Percentiles rank a stretch among this genome's conserved stretches.
phyloP scores from a whole-genome alignment of 92 coral and sea anemone genomes.

The Heteractis magnifica region DNA sequence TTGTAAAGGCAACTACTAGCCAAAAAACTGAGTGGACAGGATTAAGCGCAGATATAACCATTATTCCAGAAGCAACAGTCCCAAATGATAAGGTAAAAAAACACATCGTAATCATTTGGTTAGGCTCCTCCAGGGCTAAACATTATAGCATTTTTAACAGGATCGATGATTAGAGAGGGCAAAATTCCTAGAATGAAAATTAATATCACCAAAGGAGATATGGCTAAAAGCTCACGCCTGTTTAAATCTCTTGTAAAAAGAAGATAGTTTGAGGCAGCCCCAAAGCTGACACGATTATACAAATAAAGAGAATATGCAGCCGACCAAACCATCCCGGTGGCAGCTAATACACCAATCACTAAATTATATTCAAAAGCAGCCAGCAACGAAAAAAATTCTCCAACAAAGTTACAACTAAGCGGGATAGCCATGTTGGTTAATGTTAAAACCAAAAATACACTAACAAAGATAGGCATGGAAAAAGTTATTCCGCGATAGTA shows the following conservation, averaged over 20 bases:
- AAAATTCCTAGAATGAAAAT: slow-evolving; percentile 54
- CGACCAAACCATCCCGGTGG: slow-evolving; percentile 69
- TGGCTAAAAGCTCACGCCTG: slow-evolving; percentile 63
- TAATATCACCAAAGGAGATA: slow-evolving; percentile 54
- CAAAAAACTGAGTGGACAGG: slow-evolving; percentile 83
- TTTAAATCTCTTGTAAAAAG: slow-evolving; percentile 74
- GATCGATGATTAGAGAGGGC: slow-evolving; percentile 66
- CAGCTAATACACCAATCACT: slow-evolving; percentile 63
- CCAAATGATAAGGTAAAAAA: slow-evolving; percentile 60
- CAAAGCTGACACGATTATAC: slow-evolving; percentile 77
- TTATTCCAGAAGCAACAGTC: slow-evolving; percentile 64
- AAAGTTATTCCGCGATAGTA: slow-evolving; percentile 75
- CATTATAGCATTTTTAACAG: slow-evolving; percentile 68
- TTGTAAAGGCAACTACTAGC: slow-evolving; percentile 70
- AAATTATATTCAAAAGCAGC: slow-evolving; percentile 67
- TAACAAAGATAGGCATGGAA: slow-evolving; percentile 78
- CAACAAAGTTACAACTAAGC: slow-evolving; percentile 83
- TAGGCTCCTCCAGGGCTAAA: slow-evolving; percentile 79
- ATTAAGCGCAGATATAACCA: slow-evolving; percentile 78
- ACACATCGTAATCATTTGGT: slow-evolving; percentile 27
- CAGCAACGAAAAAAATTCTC: slow-evolving; percentile 73
- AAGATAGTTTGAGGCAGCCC: slow-evolving; percentile 62
- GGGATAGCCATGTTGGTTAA: slow-evolving; percentile 77
- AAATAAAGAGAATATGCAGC: slow-evolving; percentile 79
- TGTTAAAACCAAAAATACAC: slow-evolving; percentile 60